Conservation (phyloP, 2,888 invertebrate genomes). For the Metalampra italica region DNA sequence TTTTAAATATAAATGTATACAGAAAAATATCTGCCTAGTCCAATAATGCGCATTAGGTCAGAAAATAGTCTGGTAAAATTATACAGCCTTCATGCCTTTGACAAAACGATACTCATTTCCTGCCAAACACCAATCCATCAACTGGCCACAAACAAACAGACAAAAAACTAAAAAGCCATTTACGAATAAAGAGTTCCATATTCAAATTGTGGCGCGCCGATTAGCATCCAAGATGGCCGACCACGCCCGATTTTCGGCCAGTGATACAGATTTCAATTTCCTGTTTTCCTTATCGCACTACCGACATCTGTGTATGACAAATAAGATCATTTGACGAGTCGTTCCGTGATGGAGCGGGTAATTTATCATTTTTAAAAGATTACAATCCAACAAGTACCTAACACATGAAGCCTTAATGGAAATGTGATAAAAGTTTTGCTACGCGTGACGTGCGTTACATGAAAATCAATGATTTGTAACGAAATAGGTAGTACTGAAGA, state of each 20-base stretch:
- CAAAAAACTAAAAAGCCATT: slow-evolving; percentile 45
- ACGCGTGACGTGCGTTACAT: background rate
- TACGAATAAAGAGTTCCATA: slow-evolving; percentile 62
- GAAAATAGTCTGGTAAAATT: no score
- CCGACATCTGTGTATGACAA: slow-evolving; percentile 74
- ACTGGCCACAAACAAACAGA: slow-evolving; percentile 33
- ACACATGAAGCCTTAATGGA: slow-evolving; percentile 30
- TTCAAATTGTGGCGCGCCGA: slow-evolving; percentile 62
- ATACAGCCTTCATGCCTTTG: background rate
- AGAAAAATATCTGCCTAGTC: no score
- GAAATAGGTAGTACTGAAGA: no score
- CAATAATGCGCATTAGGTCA: no score
- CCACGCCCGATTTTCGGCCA: slow-evolving; percentile 62
- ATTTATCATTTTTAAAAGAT: slow-evolving; percentile 55
- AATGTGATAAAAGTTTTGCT: slow-evolving; percentile 27
- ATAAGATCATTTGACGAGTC: slow-evolving; percentile 75
- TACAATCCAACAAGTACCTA: slow-evolving; percentile 34
- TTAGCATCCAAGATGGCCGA: slow-evolving; percentile 68
- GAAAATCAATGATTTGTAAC: background rate
- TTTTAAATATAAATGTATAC: no score
- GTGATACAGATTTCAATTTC: slow-evolving; percentile 77
- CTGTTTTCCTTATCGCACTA: slow-evolving; percentile 63
- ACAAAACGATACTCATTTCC: slow-evolving; percentile 45
- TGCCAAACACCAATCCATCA: slow-evolving; percentile 46
- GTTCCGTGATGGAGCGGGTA: slow-evolving; percentile 50